phyloP scores from a whole-genome alignment of 2,113 vertebrate genomes.

The Rissa tridactyla region DNA sequence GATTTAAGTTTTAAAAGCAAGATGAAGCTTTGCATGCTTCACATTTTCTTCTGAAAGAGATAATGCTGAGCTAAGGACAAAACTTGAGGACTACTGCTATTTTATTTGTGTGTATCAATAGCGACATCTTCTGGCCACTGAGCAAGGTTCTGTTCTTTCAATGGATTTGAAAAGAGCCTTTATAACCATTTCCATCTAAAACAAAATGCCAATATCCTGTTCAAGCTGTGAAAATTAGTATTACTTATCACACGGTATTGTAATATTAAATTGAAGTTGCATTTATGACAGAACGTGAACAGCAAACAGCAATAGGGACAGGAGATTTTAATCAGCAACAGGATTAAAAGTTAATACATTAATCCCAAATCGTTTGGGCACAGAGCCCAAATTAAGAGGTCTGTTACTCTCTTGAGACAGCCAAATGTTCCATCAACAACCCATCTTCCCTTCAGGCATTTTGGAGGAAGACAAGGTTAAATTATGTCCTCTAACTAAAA shows the following conservation, averaged over 20 bases:
- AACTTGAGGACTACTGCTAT: background rate
- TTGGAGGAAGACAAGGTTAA: background rate
- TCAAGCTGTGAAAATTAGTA: background rate
- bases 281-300: background rate
- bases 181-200: background rate
- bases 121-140: conserved; percentile 20
- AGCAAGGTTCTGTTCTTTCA: background rate
- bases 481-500: background rate
- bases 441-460: background rate
- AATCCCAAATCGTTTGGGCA: background rate
- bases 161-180: background rate
- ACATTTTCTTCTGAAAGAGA: background rate
- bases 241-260: background rate
- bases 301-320: background rate
- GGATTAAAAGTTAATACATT: background rate
- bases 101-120: background rate
- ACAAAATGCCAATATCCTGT: background rate
- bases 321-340: background rate
- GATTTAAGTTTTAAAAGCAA: background rate
- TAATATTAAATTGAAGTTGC: background rate
- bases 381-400: background rate
- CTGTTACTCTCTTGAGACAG: background rate
- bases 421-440: background rate
- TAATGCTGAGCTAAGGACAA: background rate
- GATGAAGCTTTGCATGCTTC: background rate